Percentiles rank a stretch among this genome's conserved stretches.
Conservation (phyloP, 92 coral and sea anemone species). For the Ricordea florida region DNA sequence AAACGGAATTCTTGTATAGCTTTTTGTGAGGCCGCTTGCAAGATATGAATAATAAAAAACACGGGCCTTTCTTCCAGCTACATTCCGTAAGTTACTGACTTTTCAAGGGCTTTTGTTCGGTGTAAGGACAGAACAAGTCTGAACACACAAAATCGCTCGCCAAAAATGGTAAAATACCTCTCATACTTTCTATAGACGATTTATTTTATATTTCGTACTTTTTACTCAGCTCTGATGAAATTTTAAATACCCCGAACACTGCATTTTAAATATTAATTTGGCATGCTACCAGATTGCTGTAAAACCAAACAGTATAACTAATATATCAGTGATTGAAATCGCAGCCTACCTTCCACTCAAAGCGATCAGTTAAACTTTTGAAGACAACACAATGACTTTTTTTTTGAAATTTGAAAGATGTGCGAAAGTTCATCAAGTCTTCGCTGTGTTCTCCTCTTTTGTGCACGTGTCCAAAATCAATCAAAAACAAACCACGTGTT, state of each 20-base stretch:
- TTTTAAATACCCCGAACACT: conserved; percentile 36
- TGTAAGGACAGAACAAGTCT: not conserved
- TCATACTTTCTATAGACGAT: not conserved
- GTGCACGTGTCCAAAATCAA: conserved; percentile 23
- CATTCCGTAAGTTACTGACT: conserved; percentile 14
- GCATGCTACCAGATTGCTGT: conserved; percentile 36
- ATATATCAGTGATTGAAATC: too few species aligned
- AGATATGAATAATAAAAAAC: not conserved
- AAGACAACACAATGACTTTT: too few species aligned
- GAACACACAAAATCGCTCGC: too few species aligned
- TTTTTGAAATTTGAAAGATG: too few species aligned
- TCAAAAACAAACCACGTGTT: conserved; percentile 89
- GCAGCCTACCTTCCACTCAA: too few species aligned
- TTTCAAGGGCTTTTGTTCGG: not conserved
- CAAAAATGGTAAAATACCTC: too few species aligned
- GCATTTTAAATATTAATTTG: conserved; percentile 67
- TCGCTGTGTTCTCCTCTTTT: not conserved
- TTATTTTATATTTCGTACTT: not conserved
- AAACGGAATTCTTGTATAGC: not conserved
- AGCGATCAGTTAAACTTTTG: too few species aligned
- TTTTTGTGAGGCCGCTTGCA: conserved; percentile 15
- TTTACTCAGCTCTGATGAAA: conserved; percentile 7
- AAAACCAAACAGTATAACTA: not conserved
- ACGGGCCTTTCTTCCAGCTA: conserved; percentile 2
- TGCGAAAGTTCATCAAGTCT: too few species aligned